Conservation (phyloP, 2,797 vertebrate species). For the Podargus strigoides region DNA sequence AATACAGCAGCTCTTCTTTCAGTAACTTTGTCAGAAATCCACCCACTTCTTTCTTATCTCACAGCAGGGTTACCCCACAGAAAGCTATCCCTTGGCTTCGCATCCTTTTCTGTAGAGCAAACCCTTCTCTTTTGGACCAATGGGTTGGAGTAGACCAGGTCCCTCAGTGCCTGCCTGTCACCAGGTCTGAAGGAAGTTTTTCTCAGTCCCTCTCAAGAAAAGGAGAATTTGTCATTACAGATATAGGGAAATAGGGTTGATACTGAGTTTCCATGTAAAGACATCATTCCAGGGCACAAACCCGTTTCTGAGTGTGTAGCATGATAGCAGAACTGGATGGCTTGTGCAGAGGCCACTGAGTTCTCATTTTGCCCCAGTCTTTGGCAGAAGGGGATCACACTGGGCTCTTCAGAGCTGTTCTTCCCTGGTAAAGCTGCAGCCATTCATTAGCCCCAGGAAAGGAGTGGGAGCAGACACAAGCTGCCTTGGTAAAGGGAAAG, state of each 20-base stretch:
- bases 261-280: neutral
- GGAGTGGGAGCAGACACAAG: neutral
- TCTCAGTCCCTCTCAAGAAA: neutral
- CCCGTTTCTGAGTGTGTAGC: neutral
- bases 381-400: neutral
- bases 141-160: neutral
- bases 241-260: neutral
- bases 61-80: fast-evolving
- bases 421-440: neutral
- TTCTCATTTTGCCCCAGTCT: neutral
- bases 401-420: neutral
- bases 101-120: neutral
- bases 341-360: neutral
- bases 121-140: neutral
- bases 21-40: neutral
- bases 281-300: neutral
- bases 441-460: neutral
- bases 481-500: neutral
- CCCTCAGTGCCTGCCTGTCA: neutral
- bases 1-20: neutral
- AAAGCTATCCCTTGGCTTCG: neutral
- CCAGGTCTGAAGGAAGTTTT: neutral
- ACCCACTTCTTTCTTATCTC: neutral
- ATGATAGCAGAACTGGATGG: neutral
- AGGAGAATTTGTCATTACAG: neutral